phyloP scores from a whole-genome alignment of 2,113 vertebrate genomes.

The Patagioenas fasciata region DNA sequence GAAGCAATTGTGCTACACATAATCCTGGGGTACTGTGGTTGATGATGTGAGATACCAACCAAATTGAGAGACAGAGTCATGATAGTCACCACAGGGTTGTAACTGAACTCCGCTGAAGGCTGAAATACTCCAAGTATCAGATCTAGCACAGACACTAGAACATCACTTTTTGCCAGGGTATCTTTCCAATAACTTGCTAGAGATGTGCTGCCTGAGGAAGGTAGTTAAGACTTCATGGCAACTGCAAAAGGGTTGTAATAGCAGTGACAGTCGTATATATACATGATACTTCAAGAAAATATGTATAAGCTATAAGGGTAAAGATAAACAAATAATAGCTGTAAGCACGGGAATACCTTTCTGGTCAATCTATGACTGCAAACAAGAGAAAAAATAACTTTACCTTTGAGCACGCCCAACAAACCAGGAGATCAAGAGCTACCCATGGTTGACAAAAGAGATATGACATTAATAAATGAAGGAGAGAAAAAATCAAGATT shows the following conservation, averaged over 20 bases:
- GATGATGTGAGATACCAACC: neutral
- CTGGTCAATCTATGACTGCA: neutral
- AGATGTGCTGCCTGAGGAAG: neutral
- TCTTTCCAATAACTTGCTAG: neutral
- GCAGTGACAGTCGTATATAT: rapidly evolving
- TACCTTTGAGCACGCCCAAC: neutral
- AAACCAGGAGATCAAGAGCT: neutral
- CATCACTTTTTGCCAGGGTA: neutral
- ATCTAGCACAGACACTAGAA: neutral
- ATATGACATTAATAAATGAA: neutral
- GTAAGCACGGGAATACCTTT: neutral
- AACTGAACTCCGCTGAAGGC: neutral
- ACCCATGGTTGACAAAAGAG: neutral
- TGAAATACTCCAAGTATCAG: neutral
- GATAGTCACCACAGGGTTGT: neutral
- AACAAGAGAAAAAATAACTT: neutral
- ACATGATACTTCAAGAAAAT: neutral
- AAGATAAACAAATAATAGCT: neutral
- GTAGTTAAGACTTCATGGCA: neutral
- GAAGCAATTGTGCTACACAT: rapidly evolving
- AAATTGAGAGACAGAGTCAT: neutral
- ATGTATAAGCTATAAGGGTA: neutral
- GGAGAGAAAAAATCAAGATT: neutral
- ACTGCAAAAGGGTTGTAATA: neutral
- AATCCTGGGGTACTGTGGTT: neutral